Evolutionary conservation across 2,888 invertebrate genomes (phyloP).

Genomic region (Limnephilus lunatus): DNA sequence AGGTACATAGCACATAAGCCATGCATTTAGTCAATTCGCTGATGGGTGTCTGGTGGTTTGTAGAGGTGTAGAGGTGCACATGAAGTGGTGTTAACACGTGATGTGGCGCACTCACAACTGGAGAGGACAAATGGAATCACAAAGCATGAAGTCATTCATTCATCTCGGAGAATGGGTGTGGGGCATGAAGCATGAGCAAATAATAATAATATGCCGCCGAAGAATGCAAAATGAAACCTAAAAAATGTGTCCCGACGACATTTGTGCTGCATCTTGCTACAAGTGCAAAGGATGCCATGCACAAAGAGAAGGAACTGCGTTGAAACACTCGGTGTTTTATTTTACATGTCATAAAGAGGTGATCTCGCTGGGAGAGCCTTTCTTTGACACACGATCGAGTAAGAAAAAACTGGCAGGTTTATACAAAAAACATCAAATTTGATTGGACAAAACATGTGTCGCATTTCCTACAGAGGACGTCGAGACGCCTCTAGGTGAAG

Average conservation of each 20-base stretch:
- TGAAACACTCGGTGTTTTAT: constrained; percentile 29
- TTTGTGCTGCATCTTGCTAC: constrained; percentile 52
- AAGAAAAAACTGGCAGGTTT: not conserved
- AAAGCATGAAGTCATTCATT: constrained; percentile 40
- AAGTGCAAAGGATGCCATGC: constrained; percentile 42
- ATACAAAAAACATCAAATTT: not conserved
- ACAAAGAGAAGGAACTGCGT: constrained; percentile 38
- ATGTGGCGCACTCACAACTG: constrained; percentile 30
- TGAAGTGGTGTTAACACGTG: not conserved
- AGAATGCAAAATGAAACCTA: constrained; percentile 46
- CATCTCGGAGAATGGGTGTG: constrained; percentile 39
- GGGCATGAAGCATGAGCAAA: constrained; percentile 21
- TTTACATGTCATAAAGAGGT: constrained; percentile 24
- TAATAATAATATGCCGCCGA: constrained; percentile 17
- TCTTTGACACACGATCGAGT: not conserved
- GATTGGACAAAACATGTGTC: not conserved
- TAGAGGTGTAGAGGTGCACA: not conserved
- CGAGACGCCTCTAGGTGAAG: constrained; percentile 17
- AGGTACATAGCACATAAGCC: no score
- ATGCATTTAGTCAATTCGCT: not conserved
- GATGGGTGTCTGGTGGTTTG: not conserved
- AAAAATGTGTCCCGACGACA: constrained; percentile 49
- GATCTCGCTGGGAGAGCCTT: constrained; percentile 44
- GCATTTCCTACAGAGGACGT: not conserved
- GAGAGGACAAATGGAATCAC: not conserved